A percentile compares a stretch with the other conserved stretches of the same genome.
These are phyloP conservation scores for Hiodon alosoides DNA, from an alignment of 2,113 vertebrate species.

Conservation along the genomic window DNA sequence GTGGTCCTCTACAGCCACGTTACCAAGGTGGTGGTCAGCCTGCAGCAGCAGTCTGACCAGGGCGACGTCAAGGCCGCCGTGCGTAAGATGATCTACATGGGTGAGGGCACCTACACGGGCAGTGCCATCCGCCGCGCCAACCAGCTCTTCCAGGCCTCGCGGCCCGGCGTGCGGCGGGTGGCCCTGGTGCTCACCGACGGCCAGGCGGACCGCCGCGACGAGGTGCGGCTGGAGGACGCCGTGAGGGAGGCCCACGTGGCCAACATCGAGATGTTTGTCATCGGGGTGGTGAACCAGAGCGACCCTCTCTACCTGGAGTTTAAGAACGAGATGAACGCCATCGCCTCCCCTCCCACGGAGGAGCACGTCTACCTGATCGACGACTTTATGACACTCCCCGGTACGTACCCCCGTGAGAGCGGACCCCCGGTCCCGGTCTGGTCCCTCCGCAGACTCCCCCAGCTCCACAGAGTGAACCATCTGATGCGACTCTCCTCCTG, in stretches of 20 bases:
- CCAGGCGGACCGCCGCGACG: conserved; percentile 64
- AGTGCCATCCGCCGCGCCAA: conserved; percentile 66
- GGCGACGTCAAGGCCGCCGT: conserved; percentile 60
- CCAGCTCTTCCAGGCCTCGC: conserved; percentile 53
- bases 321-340: conserved; percentile 65
- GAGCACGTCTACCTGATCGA: conserved; percentile 72
- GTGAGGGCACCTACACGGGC: conserved; percentile 76
- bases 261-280: conserved; percentile 68
- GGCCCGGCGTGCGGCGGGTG: conserved; percentile 63
- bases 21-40: conserved; percentile 58
- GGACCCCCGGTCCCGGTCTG: no score
- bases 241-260: conserved; percentile 50
- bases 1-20: conserved; percentile 78
- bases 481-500: not conserved
- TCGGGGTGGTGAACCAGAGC: conserved; percentile 66
- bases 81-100: conserved; percentile 71
- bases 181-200: conserved; percentile 74
- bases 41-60: conserved; percentile 58
- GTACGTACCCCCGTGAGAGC: conserved; percentile 50
- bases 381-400: conserved; percentile 68
- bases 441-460: not conserved
- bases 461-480: not conserved
- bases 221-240: conserved; percentile 45
- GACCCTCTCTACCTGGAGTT: conserved; percentile 63
- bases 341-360: conserved; percentile 70